Conservation (phyloP, 2,113 vertebrate species). For the Oncorhynchus gorbuscha region DNA sequence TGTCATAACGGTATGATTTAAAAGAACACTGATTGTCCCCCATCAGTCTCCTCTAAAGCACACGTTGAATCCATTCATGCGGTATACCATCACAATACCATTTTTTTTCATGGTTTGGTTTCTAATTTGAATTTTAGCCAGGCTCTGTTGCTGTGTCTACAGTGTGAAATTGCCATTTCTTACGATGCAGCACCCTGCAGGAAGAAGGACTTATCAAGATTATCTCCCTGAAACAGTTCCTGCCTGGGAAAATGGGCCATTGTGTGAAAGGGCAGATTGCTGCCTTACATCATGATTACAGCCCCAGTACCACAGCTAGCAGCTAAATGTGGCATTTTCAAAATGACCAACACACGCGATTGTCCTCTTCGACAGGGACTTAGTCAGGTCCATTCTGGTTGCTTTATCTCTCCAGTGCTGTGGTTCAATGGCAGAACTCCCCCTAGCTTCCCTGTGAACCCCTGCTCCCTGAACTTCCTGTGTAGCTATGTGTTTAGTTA, state of each 20-base stretch:
- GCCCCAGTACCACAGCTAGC: conserved; percentile 34
- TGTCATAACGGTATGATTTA: conserved; percentile 24
- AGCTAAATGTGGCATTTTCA: conserved; percentile 27
- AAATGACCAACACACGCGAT: conserved; percentile 6
- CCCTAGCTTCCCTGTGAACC: conserved; percentile 13
- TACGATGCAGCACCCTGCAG: conserved; percentile 39
- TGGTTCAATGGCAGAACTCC: conserved; percentile 40
- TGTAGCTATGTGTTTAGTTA: conserved; percentile 25
- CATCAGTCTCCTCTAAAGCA: conserved; percentile 42
- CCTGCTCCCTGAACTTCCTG: conserved; percentile 18
- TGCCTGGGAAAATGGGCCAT: conserved; percentile 49
- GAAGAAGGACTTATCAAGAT: conserved; percentile 45
- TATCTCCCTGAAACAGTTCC: conserved; percentile 48
- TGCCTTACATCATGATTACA: conserved; percentile 13
- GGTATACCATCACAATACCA: too few species aligned
- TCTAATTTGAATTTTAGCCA: conserved; percentile 19
- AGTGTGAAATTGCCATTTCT: conserved; percentile 42
- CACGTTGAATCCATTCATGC: conserved; percentile 27
- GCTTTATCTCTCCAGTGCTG: conserved; percentile 42
- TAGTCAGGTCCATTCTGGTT: conserved; percentile 19
- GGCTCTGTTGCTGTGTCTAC: conserved; percentile 35
- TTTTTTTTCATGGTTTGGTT: too few species aligned
- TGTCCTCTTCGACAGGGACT: conserved; percentile 14
- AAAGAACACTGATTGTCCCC: conserved; percentile 41
- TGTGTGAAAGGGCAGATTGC: conserved; percentile 51